These are phyloP conservation scores for Gobiocypris rarus DNA, from an alignment of 2,113 vertebrate genomes.

Conservation along the genomic window DNA sequence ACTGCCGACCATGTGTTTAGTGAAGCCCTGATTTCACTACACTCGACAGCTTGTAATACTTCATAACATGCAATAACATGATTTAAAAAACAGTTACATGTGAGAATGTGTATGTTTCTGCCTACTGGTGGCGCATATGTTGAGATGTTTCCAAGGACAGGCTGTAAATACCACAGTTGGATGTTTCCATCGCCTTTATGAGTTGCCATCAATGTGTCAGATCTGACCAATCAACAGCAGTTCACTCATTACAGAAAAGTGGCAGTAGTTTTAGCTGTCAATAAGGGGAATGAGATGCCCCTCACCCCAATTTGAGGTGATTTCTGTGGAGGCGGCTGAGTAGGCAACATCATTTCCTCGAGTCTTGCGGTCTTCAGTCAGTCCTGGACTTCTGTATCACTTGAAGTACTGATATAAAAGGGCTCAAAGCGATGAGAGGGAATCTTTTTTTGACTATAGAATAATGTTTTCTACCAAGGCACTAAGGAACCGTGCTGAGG, in stretches of 20 bases:
- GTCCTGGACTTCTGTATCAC: background rate
- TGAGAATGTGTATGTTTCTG: slow-evolving; percentile 32
- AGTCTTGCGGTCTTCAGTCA: background rate
- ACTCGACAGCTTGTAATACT: slow-evolving; percentile 47
- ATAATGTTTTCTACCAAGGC: slow-evolving; percentile 72
- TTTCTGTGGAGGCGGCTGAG: background rate
- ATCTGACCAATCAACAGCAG: slow-evolving; percentile 59
- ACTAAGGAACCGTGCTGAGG: slow-evolving; percentile 70
- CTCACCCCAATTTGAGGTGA: slow-evolving; percentile 37
- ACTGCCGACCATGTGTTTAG: slow-evolving; percentile 10
- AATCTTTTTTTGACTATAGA: slow-evolving; percentile 51
- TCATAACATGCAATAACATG: slow-evolving; percentile 44
- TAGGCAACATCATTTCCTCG: slow-evolving; percentile 4
- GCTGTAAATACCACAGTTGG: slow-evolving; percentile 37
- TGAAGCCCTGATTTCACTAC: slow-evolving; percentile 43
- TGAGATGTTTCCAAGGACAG: slow-evolving; percentile 28
- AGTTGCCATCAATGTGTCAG: background rate
- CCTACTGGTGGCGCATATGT: slow-evolving; percentile 30
- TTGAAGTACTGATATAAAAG: background rate
- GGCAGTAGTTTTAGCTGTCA: slow-evolving; percentile 71
- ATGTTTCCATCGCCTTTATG: background rate
- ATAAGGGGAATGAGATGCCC: slow-evolving; percentile 43
- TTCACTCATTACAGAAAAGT: slow-evolving; percentile 65
- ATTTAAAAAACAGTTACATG: slow-evolving; percentile 41
- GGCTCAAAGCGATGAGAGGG: background rate